Evolutionary conservation across 2,113 vertebrate genomes (phyloP).

Genomic region (Barnardius zonarius): DNA sequence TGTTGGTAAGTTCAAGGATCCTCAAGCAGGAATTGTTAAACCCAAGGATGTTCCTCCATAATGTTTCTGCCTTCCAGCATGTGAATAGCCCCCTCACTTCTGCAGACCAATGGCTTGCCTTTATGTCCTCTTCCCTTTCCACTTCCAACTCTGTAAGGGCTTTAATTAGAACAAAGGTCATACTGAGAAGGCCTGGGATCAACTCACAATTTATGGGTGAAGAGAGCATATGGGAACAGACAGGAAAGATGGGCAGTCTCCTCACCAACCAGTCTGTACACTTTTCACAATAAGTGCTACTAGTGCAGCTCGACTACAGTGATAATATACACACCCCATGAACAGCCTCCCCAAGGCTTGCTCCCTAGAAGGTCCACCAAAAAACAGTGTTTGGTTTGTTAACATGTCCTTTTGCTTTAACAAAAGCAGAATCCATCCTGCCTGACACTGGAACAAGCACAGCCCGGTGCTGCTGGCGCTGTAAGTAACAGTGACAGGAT

Average conservation of each 20-base stretch:
- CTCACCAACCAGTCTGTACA: not conserved
- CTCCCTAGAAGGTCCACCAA: not conserved
- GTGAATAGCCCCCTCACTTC: not conserved
- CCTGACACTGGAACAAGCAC: not conserved
- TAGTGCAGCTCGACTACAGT: no score
- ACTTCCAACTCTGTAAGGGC: not conserved
- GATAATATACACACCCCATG: fast-evolving
- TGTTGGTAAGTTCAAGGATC: not conserved
- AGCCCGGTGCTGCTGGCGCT: not conserved
- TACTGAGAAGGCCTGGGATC: not conserved
- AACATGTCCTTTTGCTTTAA: not conserved
- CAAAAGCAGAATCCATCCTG: not conserved
- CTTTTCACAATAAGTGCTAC: not conserved
- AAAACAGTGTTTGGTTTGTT: fast-evolving
- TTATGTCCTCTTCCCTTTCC: not conserved
- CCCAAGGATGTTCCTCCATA: not conserved
- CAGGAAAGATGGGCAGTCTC: not conserved
- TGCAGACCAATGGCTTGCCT: not conserved
- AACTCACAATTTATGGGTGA: not conserved
- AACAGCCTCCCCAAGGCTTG: not conserved
- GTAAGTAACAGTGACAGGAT: slow-evolving; percentile 54
- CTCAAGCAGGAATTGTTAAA: not conserved
- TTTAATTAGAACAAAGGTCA: not conserved
- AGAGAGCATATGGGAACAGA: not conserved
- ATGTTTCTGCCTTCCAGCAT: fast-evolving